Conservation (phyloP, 35 echinoderm and acorn worm genomes). For the Patiria miniata region DNA sequence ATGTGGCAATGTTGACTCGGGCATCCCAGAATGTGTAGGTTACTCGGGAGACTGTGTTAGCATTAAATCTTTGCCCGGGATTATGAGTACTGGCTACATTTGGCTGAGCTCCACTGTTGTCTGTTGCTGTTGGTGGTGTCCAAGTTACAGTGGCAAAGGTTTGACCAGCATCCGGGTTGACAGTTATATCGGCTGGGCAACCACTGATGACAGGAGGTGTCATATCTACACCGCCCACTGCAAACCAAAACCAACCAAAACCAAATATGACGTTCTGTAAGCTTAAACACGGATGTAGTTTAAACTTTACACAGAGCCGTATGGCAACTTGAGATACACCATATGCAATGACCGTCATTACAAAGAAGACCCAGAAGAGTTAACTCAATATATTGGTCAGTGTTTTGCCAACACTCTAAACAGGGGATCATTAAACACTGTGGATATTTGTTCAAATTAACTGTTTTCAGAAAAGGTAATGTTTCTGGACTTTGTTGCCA, state of each 20-base stretch:
- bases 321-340: too few relatives aligned
- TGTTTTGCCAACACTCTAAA: too few relatives aligned
- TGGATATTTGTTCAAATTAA: too few relatives aligned
- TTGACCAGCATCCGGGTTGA: constrained; percentile 27
- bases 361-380: too few relatives aligned
- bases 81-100: neutral
- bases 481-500: too few relatives aligned
- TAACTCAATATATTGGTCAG: too few relatives aligned
- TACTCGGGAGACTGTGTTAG: neutral
- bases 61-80: too few relatives aligned
- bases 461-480: too few relatives aligned
- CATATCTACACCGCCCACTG: constrained; percentile 16
- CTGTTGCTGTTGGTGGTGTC: constrained; percentile 17
- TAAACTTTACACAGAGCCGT: too few relatives aligned
- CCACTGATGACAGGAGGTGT: constrained; percentile 41
- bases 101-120: constrained; percentile 1
- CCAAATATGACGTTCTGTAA: neutral
- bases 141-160: constrained; percentile 24
- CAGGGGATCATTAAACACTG: too few relatives aligned
- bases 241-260: neutral
- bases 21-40: constrained; percentile 43
- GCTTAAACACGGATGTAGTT: neutral
- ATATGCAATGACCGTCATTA: too few relatives aligned
- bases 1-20: constrained; percentile 21
- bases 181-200: constrained; percentile 38